Base-by-base conservation (phyloP, 1,140 invertebrate genomes). In the Muscidifurax raptorellus region DNA sequence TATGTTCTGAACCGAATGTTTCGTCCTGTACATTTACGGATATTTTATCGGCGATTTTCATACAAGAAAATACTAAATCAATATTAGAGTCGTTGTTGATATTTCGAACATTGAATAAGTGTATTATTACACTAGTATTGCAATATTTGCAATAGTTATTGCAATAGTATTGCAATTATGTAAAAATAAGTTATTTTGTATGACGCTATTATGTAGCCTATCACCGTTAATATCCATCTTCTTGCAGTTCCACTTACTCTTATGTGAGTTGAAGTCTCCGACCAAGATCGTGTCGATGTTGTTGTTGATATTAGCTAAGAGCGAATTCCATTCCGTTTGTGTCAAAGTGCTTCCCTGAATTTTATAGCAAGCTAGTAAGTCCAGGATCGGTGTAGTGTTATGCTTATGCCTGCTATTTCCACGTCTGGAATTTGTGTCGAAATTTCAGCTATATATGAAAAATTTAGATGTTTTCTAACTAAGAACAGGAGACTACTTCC, bases 1-100 rank as follows among this genome's bases (percentile, higher is more conserved):
- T 88, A 64, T 91, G 89, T 64, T 90, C 89, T 80, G 88, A 90
- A 28, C 87, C 87, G 87, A 89, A 88, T 52, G 87, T 76, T 74
- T 90, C 86, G 6, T 89, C 86, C 47, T 88, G 64, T 10, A 87
- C 85, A 40, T 88, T 80, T 88, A 88, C 90, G 80, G 86, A 84
- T 74, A 89, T 84, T 66, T 88, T 86, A 72, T 84, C 66, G 67
- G 71, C 67, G 74, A 89, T 86, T 77, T 84, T 82, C 82, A 87
- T 74, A 59, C 86, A 86, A 79, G 87, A 52, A n/a, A 87, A 32
- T 1, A 82, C 85, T 7, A 87, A 74, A 47, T 85, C 85, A 13
- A 86, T 75, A 44, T 75, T 75, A 47, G 74, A 40, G 5, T 27
- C 25, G 3, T n/a, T 44, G 32, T 25, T 36, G 15, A 9, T 75